Base-by-base conservation (phyloP, 2,888 invertebrate genomes). In the Willowsia nigromaculata region DNA sequence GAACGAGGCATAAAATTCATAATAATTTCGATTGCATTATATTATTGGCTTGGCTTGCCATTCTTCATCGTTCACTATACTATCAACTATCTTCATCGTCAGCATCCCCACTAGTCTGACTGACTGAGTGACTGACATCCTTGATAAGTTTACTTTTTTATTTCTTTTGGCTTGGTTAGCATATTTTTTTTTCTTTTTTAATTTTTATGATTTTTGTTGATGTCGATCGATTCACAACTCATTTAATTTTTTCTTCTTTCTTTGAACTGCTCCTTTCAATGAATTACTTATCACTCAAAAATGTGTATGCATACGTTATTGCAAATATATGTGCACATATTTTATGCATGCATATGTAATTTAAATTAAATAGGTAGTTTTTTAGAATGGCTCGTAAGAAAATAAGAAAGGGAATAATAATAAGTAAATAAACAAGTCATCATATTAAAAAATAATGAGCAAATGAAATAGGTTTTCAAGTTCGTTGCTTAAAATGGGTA, bases 81-180 rank as follows among this genome's bases (percentile, higher is more conserved):
- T 59, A 27, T 25, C 15, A 27, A 15, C 11, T 18, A 9, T 71
- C n/a, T 40, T 71, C 22, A 71, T 37, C 22, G 5, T 25, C 74
- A 71, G 6, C 22, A 7, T 53, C 9, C 22, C 13, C 25, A 18
- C 1, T 27, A 59, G 59, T 59, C 13, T 27, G 59, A 9, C 27
- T 15, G 47, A 15, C 25, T 33, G 43, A 27, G 1, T 13, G 43
- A 74, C 43, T 47, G 74, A 74, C 53, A 80, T 56, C 37, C 59
- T 80, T 80, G 78, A 80, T 80, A 80, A 80, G 59, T 59, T 5
- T 18, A 80, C 50, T 11, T 56, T 80, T 80, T 56, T 80, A 56
- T 74, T 74, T 30, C 62, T 62, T 68, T 74, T 74, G 47, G 74
- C 74, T 74, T 47, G 11, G 25, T 13, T 47, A 68, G 18, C n/a